phyloP scores from a whole-genome alignment of 2,888 invertebrate genomes.

The Steinernema hermaphroditum region DNA sequence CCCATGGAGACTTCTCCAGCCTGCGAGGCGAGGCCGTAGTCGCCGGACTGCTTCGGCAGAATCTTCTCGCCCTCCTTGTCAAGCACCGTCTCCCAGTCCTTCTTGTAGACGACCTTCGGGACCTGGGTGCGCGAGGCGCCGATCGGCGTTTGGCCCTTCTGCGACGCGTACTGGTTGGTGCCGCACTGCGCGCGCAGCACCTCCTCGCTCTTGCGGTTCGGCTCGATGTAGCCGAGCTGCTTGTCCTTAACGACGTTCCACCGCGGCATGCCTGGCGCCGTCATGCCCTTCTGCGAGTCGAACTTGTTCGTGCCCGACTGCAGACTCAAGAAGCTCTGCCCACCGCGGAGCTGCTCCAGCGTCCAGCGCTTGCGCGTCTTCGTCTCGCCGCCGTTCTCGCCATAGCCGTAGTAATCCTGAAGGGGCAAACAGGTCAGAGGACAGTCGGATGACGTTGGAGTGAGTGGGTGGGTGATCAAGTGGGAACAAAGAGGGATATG shows the following conservation, averaged over 20 bases:
- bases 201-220: conserved; percentile 63
- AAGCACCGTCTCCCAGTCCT: conserved; percentile 64
- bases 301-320: conserved; percentile 65
- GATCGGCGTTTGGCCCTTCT: conserved; percentile 63
- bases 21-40: conserved; percentile 64
- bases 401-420: conserved; percentile 24
- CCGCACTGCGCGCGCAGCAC: conserved; percentile 63
- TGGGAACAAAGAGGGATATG: too few species aligned
- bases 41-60: conserved; percentile 66
- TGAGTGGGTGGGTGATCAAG: too few species aligned
- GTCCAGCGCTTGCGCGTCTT: conserved; percentile 56
- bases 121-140: conserved; percentile 62
- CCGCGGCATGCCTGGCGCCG: conserved; percentile 63
- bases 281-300: conserved; percentile 65
- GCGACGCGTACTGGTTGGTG: conserved; percentile 66
- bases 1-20: conserved; percentile 59
- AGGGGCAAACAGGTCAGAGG: too few species aligned
- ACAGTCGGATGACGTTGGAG: too few species aligned
- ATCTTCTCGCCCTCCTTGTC: conserved; percentile 66
- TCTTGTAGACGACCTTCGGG: conserved; percentile 61
- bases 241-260: conserved; percentile 65
- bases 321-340: conserved; percentile 62
- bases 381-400: conserved; percentile 36
- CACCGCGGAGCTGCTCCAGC: conserved; percentile 64
- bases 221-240: conserved; percentile 64